A percentile compares a stretch with the other conserved stretches of the same genome.
Evolutionary conservation across 1,140 invertebrate genomes (phyloP).

Genomic region (Diabrotica virgifera): DNA sequence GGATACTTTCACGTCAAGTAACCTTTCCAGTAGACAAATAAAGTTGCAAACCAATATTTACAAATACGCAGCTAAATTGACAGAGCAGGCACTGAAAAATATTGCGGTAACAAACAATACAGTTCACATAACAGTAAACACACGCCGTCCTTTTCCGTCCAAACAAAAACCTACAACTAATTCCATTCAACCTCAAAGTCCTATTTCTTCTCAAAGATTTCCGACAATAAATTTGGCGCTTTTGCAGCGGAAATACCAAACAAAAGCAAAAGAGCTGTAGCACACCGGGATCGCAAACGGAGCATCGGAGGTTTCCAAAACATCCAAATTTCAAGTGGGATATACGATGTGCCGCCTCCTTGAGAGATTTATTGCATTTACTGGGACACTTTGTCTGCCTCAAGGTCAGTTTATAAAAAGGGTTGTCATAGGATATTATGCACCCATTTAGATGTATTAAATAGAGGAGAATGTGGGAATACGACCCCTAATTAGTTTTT

Average conservation of each 20-base stretch:
- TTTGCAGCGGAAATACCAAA: background rate
- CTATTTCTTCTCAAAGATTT: background rate
- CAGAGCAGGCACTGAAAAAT: too few relatives aligned
- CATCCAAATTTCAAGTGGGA: background rate
- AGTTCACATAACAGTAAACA: background rate
- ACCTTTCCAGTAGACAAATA: too few relatives aligned
- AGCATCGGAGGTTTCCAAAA: background rate
- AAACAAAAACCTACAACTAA: background rate
- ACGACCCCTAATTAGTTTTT: too few relatives aligned
- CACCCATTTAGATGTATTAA: too few relatives aligned
- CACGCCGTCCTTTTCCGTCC: background rate
- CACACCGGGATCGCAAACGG: background rate
- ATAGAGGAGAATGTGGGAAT: too few relatives aligned
- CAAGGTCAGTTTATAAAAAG: background rate
- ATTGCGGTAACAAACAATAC: too few relatives aligned
- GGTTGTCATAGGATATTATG: too few relatives aligned
- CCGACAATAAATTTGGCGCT: background rate
- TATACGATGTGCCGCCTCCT: background rate
- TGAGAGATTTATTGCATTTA: background rate
- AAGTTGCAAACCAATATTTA: too few relatives aligned
- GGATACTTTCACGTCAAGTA: too few relatives aligned
- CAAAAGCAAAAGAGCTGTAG: background rate
- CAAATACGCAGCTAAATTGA: too few relatives aligned
- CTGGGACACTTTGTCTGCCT: background rate
- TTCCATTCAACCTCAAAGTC: background rate